These are phyloP conservation scores for Cirrhinus mrigala DNA, from an alignment of 2,797 vertebrate species.

Conservation along the genomic window DNA sequence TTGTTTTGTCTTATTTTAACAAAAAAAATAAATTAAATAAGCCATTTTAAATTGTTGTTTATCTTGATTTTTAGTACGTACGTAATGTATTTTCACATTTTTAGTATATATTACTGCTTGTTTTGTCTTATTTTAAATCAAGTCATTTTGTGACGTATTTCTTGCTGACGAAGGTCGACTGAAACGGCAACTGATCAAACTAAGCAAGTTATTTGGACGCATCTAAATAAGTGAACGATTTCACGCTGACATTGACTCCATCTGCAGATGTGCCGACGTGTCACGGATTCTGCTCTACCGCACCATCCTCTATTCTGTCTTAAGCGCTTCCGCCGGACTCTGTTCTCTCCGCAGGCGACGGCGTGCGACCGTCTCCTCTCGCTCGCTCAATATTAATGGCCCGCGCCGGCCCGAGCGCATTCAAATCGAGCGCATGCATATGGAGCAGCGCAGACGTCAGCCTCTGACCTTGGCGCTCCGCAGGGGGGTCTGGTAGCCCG, in stretches of 20 bases:
- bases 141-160: no score
- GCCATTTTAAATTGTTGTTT: no score
- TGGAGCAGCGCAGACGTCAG: neutral
- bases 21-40: no score
- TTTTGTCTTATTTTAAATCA: neutral
- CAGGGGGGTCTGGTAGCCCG: constrained; percentile 86
- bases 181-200: neutral
- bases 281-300: neutral
- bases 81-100: no score
- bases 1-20: neutral
- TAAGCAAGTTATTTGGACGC: neutral
- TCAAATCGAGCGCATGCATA: constrained; percentile 5
- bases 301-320: neutral
- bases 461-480: constrained; percentile 84
- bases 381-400: constrained; percentile 11
- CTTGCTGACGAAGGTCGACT: neutral
- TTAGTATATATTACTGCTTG: rapidly evolving
- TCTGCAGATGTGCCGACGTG: neutral
- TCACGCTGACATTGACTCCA: neutral
- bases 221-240: neutral
- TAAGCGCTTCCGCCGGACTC: neutral
- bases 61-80: neutral
- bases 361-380: neutral
- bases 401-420: neutral
- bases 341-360: neutral